Conservation (phyloP, 2,888 invertebrate species). For the Operophtera brumata region DNA sequence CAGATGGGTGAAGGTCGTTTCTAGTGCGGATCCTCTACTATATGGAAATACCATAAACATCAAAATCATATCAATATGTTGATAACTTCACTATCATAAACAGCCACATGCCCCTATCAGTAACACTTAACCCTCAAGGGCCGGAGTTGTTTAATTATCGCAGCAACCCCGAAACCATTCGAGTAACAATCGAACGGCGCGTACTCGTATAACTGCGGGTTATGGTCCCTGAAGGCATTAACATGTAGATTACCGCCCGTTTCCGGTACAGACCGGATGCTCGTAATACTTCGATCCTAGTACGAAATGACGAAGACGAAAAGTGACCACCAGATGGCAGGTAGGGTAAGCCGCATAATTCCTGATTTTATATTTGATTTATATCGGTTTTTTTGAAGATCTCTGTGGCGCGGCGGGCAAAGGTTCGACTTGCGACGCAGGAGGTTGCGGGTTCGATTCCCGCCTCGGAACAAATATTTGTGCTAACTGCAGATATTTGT, state of each 20-base stretch:
- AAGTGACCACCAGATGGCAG: not conserved
- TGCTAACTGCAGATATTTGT: too few relatives aligned
- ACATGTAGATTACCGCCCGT: slow-evolving; percentile 39
- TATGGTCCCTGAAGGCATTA: slow-evolving; percentile 35
- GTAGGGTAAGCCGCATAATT: too few relatives aligned
- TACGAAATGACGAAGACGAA: slow-evolving; percentile 1
- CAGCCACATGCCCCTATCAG: not conserved
- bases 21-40: too few relatives aligned
- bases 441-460: too few relatives aligned
- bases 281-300: slow-evolving; percentile 17
- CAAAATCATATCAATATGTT: not conserved
- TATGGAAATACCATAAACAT: not conserved
- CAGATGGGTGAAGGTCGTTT: too few relatives aligned
- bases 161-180: slow-evolving; percentile 38
- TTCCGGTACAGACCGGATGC: slow-evolving; percentile 16
- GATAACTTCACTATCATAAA: not conserved
- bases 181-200: slow-evolving; percentile 41
- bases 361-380: too few relatives aligned
- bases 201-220: slow-evolving; percentile 39
- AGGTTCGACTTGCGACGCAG: too few relatives aligned
- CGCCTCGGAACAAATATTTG: too few relatives aligned
- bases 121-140: slow-evolving; percentile 7
- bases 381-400: too few relatives aligned
- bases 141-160: slow-evolving; percentile 33
- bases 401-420: too few relatives aligned